Conservation (phyloP, 2,888 invertebrate species). For the Apantesis nais region DNA sequence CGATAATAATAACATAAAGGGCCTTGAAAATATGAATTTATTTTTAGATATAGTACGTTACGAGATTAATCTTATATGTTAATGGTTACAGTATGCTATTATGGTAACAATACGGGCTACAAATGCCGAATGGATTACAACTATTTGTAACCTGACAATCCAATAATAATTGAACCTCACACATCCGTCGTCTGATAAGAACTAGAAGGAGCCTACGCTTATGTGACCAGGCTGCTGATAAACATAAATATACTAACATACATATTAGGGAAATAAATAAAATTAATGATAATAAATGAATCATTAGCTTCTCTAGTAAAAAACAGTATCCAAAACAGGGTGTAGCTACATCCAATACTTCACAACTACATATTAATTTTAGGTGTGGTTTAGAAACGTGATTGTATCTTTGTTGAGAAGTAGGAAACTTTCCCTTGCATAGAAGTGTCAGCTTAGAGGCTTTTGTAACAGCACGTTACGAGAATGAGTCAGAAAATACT, state of each 20-base stretch:
- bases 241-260: too few relatives aligned
- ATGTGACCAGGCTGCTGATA: too few relatives aligned
- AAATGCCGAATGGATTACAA: not conserved
- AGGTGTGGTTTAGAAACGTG: not conserved
- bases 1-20: not conserved
- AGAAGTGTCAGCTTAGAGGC: conserved; percentile 6
- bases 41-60: not conserved
- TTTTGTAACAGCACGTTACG: conserved; percentile 27
- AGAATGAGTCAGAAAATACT: conserved; percentile 23
- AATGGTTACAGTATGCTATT: not conserved
- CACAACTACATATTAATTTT: not conserved
- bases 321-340: not conserved
- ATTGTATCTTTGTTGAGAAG: not conserved
- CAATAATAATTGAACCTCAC: too few relatives aligned
- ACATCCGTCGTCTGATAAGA: too few relatives aligned
- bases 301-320: not conserved
- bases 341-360: not conserved
- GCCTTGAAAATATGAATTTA: not conserved
- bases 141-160: too few relatives aligned
- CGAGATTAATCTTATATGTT: too few relatives aligned
- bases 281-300: not conserved
- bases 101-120: not conserved
- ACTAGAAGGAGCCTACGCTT: too few relatives aligned
- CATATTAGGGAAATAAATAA: too few relatives aligned
- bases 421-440: conserved; percentile 1